Evolutionary conservation across 2,797 vertebrate genomes (phyloP), one percentile per base, ranked within the genome.

Genomic region (Microctenopoma stevenorrisi): DNA sequence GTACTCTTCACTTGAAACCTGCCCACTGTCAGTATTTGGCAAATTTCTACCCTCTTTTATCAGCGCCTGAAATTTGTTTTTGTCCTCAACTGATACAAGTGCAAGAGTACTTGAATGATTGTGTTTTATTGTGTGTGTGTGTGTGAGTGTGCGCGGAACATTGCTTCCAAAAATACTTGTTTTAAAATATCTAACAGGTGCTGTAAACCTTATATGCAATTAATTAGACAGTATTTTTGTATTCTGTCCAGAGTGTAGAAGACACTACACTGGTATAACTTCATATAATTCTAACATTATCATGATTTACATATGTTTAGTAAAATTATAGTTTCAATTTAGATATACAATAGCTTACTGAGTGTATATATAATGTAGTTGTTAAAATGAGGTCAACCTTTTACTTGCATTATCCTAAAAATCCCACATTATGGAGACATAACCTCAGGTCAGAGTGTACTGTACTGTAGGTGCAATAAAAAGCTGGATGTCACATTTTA

Each of bases 201-300:
- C 84, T 86, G 66, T 79, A 72, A 86, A 81, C 60, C 75, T 73
- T 83, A 78, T 85, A 89, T 91, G 86, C 87, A 90, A 90, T 81
- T 75, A 78, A 70, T 68, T 77, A 72, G 57, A 79, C 59, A 83
- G 59, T 88, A 88, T 86, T 89, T 89, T 87, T 63, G 55, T 88
- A 84, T 73, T 43, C 59, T 79, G 42, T 63, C 53, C 61, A 30
- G 35, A 53, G 58, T 85, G 68, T 76, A 74, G 58, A 66, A 43
- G 40, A 82, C 47, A 72, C 64, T 72, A 75, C 74, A 64, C 18
- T 44, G 53, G 72, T 64, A 70, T 50, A 50, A 72, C 70, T 38
- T 55, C 67, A 30, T 60, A 71, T 79, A 80, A 67, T 73, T 81
- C 65, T 75, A 60, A 69, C 74, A 38, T 52, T 38, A 84, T 75